Evolutionary conservation across 1,140 invertebrate species (phyloP).

Genomic region (Latrodectus geometricus): DNA sequence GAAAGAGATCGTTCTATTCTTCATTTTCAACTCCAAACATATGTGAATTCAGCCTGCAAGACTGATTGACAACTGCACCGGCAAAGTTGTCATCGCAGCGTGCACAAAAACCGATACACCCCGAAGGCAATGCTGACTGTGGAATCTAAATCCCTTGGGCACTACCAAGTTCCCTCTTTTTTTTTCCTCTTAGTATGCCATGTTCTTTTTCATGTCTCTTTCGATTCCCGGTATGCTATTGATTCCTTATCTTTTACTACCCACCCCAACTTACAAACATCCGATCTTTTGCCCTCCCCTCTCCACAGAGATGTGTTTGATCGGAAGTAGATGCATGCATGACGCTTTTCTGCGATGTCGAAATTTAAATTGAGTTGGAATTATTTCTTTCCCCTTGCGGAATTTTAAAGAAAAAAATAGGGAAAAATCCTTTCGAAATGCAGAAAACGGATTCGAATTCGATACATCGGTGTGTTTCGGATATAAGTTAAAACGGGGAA

Average conservation of each 20-base stretch:
- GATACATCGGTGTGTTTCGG: background rate
- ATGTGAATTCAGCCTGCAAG: background rate
- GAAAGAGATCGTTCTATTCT: background rate
- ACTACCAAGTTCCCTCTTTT: background rate
- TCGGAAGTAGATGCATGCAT: slow-evolving; percentile 44
- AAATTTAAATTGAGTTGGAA: slow-evolving; percentile 50
- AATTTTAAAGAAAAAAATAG: background rate
- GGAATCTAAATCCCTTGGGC: background rate
- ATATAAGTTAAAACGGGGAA: background rate
- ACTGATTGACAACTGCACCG: slow-evolving; percentile 21
- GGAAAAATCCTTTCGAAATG: background rate
- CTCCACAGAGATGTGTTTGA: slow-evolving; percentile 22
- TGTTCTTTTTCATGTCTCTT: background rate
- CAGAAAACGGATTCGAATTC: slow-evolving; percentile 23
- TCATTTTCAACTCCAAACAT: background rate
- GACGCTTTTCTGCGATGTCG: slow-evolving; percentile 11
- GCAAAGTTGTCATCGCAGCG: background rate
- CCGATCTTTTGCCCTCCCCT: background rate
- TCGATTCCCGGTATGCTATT: slow-evolving; percentile 8
- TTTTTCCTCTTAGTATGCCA: background rate
- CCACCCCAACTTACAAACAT: background rate
- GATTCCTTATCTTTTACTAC: slow-evolving; percentile 7
- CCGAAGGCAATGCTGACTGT: background rate
- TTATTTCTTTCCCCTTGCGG: background rate
- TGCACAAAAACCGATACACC: slow-evolving; percentile 26